Conservation (phyloP, 2,113 vertebrate species). For the Psilopogon haemacephalus region DNA sequence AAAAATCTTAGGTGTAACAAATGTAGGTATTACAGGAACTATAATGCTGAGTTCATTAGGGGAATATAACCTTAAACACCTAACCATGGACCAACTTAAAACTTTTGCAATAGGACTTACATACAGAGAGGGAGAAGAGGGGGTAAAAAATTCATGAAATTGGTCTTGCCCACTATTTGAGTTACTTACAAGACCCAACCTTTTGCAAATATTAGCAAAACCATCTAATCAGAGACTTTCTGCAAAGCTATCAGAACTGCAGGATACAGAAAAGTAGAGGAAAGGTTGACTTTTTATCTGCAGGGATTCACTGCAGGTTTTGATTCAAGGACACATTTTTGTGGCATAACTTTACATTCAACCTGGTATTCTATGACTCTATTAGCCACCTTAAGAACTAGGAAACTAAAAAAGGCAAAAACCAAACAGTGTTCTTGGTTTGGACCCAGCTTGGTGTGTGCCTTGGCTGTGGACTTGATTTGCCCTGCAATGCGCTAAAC, state of each 20-base stretch:
- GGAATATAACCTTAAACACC: not conserved
- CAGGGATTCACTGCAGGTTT: not conserved
- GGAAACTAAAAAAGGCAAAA: not conserved
- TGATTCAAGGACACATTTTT: not conserved
- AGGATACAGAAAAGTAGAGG: not conserved
- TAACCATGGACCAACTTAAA: not conserved
- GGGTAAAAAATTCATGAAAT: not conserved
- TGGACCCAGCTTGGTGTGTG: not conserved
- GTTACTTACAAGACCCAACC: not conserved
- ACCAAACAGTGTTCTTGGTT: not conserved
- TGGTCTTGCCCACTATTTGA: not conserved
- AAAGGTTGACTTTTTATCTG: not conserved
- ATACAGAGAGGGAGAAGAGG: not conserved
- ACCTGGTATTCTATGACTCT: too few species aligned
- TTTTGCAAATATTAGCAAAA: constrained; percentile 9
- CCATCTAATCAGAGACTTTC: not conserved
- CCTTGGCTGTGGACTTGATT: not conserved
- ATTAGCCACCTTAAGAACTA: not conserved
- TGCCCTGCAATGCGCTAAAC: not conserved
- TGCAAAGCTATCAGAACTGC: not conserved
- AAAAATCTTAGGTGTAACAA: not conserved
- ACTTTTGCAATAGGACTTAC: not conserved
- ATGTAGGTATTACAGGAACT: not conserved
- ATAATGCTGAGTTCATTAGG: not conserved
- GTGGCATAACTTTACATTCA: not conserved